Conservation (phyloP, 2,888 invertebrate genomes). For the Melolontha melolontha region DNA sequence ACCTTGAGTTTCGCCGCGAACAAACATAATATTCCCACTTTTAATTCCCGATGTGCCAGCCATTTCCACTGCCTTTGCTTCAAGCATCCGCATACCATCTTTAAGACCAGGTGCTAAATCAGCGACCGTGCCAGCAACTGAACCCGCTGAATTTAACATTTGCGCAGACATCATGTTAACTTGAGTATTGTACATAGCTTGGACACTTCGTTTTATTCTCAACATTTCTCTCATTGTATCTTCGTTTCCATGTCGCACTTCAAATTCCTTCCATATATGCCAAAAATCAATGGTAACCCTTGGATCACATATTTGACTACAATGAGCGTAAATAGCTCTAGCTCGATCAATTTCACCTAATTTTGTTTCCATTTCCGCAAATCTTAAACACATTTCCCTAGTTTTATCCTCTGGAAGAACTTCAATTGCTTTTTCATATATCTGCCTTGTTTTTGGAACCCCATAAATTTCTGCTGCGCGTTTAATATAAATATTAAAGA, state of each 20-base stretch:
- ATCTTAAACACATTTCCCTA: conserved; percentile 95
- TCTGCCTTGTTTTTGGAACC: conserved; percentile 94
- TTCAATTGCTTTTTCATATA: conserved; percentile 98
- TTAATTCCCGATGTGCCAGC: conserved; percentile 64
- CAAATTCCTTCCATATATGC: conserved; percentile 99
- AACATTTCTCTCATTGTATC: conserved; percentile 99
- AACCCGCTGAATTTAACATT: conserved; percentile 85
- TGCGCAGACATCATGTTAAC: conserved; percentile 99
- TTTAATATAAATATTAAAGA: conserved; percentile 99
- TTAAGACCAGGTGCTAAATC: conserved; percentile 81
- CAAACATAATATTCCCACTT: conserved; percentile 81
- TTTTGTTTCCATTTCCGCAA: conserved; percentile 98
- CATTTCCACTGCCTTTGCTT: conserved; percentile 85
- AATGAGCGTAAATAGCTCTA: conserved; percentile 96
- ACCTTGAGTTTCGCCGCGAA: conserved; percentile 88
- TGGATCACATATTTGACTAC: conserved; percentile 99
- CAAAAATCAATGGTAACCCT: conserved; percentile 95
- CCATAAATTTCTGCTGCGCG: conserved; percentile 98
- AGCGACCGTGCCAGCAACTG: conserved; percentile 75
- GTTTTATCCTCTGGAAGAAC: conserved; percentile 90
- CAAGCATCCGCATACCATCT: conserved; percentile 90
- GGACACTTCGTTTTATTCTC: conserved; percentile 95
- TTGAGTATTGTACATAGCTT: conserved; percentile 98
- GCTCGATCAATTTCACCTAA: conserved; percentile 98
- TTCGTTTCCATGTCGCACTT: conserved; percentile 98